Evolutionary conservation across 2,888 invertebrate species (phyloP).

Genomic region (Amphipoea lucens): DNA sequence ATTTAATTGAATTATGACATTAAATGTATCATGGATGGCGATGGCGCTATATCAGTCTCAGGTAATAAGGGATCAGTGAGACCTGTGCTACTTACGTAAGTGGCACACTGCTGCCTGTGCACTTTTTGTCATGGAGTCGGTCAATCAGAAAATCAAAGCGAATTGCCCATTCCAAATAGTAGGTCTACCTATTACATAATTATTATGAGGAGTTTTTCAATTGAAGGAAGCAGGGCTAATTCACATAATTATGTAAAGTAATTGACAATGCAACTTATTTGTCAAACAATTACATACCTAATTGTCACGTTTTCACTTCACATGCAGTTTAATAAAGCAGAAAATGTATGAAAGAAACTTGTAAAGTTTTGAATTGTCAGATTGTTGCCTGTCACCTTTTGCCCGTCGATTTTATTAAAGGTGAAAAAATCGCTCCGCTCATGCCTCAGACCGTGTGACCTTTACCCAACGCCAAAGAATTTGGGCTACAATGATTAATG

Average conservation of each 20-base stretch:
- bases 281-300: too few species aligned
- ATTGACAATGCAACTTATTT: too few species aligned
- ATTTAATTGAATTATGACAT: neutral
- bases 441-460: constrained; percentile 56
- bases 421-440: constrained; percentile 41
- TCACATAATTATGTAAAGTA: too few species aligned
- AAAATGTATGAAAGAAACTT: neutral
- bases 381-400: neutral
- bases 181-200: neutral
- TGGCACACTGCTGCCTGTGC: neutral
- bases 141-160: neutral
- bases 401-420: neutral
- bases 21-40: neutral
- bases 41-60: neutral
- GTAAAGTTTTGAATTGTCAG: neutral
- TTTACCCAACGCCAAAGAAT: constrained; percentile 64
- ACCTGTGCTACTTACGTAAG: neutral
- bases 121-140: neutral
- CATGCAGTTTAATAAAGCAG: neutral
- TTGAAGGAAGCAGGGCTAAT: neutral
- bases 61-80: too few species aligned
- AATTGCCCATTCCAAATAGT: neutral
- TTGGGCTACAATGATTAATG: constrained; percentile 75
- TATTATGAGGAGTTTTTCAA: neutral
- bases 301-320: too few species aligned